Evolutionary conservation across 2,113 vertebrate species (phyloP), one percentile per base, ranked within the genome.

Genomic region (Phrynosoma platyrhinos): DNA sequence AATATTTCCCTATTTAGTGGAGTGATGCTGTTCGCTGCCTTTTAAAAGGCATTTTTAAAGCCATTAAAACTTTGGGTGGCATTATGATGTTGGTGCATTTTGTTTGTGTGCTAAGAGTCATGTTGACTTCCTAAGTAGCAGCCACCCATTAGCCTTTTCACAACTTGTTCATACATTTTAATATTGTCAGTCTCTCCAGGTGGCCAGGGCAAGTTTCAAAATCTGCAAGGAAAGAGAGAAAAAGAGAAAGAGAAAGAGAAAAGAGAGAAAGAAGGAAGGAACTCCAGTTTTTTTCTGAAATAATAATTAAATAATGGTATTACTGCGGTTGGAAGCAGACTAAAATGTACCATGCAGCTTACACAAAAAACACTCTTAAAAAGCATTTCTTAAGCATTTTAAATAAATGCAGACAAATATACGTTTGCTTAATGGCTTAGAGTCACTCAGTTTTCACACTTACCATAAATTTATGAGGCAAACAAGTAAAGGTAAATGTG

Each of bases 151-250:
- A n/a, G 68, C 14, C 72, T 75, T 32, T 58, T 83, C 32, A 71
- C 58, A n/a, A 52, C 76, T 62, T 47, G 32, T 18, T 47, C 76
- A 84, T 79, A 53, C 14, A 52, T 74, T 88, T 84, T 83, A 55
- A 84, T 88, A 69, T 76, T 84, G 40, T 52, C 66, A 66, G 58
- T 23, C 36, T 76, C 81, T 58, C 78, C 83, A 75, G 53, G 77
- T 80, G 55, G 83, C 74, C 77, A 85, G 82, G 27, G 40, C 53
- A 40, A 68, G 83, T 74, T 85, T 89, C 71, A 32, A 66, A 64
- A 66, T 42, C 78, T 23, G 30, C 62, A 9, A 21, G 20, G 32
- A 66, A 5, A n/a, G 74, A 76, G 36, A 21, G 32, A 76, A 5
- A 21, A 36, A 23, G 74, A 88, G 90, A 72, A 36, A 23, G 74